Percentiles rank a stretch among this genome's conserved stretches.
phyloP scores from a whole-genome alignment of 2,888 invertebrate species.

The Drosophila prostipennis region DNA sequence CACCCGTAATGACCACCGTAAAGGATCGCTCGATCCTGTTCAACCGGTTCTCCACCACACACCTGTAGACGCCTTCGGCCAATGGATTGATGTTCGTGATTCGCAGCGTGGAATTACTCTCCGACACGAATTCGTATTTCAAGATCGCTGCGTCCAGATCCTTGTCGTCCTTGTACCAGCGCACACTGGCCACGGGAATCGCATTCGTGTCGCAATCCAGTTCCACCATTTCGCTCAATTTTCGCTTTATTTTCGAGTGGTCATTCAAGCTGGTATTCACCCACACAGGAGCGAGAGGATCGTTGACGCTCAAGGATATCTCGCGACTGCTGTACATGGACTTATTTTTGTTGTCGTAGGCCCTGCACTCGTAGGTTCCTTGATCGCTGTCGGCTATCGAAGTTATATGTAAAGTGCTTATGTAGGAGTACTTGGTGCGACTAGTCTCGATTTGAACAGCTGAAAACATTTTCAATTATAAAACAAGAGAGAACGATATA shows the following conservation, averaged over 20 bases:
- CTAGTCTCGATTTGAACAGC: slow-evolving; percentile 61
- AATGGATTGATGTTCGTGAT: slow-evolving; percentile 86
- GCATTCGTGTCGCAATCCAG: slow-evolving; percentile 86
- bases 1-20: slow-evolving; percentile 85
- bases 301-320: slow-evolving; percentile 82
- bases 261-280: slow-evolving; percentile 84
- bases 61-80: slow-evolving; percentile 86
- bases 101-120: slow-evolving; percentile 83
- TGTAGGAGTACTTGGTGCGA: slow-evolving; percentile 80
- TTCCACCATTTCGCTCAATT: slow-evolving; percentile 79
- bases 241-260: slow-evolving; percentile 78
- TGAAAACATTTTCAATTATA: neutral
- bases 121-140: slow-evolving; percentile 55
- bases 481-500: too few relatives aligned
- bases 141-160: slow-evolving; percentile 82
- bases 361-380: slow-evolving; percentile 84
- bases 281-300: slow-evolving; percentile 83
- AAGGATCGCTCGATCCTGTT: slow-evolving; percentile 83
- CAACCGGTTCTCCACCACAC: slow-evolving; percentile 86
- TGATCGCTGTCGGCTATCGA: slow-evolving; percentile 81
- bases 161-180: slow-evolving; percentile 88
- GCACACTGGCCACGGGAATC: slow-evolving; percentile 87
- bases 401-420: slow-evolving; percentile 80
- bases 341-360: slow-evolving; percentile 60
- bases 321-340: slow-evolving; percentile 71